A percentile compares a stretch with the other conserved stretches of the same genome.
These are phyloP conservation scores for Acanthopagrus latus DNA, from an alignment of 2,797 vertebrate genomes.

Conservation along the genomic window DNA sequence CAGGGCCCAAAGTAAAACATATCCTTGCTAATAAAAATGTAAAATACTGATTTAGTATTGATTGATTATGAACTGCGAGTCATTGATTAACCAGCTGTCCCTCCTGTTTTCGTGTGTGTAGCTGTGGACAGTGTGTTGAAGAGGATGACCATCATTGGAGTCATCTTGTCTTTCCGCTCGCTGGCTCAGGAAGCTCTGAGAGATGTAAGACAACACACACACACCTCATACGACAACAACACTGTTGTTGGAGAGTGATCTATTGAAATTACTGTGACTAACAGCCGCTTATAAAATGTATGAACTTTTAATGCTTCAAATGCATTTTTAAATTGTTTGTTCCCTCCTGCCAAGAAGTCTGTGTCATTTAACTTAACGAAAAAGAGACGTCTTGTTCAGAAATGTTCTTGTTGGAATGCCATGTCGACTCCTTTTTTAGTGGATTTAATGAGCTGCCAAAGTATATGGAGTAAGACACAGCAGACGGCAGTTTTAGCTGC, in stretches of 20 bases:
- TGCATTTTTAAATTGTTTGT: too few relatives aligned
- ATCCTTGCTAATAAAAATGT: not conserved
- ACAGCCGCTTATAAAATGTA: not conserved
- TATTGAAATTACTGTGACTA: not conserved
- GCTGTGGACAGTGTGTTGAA: slow-evolving; percentile 99
- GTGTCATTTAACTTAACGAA: not conserved
- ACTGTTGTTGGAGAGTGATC: not conserved
- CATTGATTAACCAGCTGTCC: not conserved
- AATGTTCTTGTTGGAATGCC: not conserved
- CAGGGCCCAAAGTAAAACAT: not conserved
- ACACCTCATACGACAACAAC: not conserved
- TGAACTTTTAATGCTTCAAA: too few relatives aligned
- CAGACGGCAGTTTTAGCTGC: not conserved
- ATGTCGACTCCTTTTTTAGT: too few relatives aligned
- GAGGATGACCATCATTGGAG: slow-evolving; percentile 99
- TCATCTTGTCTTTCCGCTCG: slow-evolving; percentile 98
- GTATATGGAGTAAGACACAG: not conserved
- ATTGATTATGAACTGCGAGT: not conserved
- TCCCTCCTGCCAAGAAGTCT: too few relatives aligned
- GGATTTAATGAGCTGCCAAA: too few relatives aligned
- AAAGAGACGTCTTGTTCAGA: not conserved
- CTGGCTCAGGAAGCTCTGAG: slow-evolving; percentile 97
- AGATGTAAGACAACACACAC: slow-evolving; percentile 93
- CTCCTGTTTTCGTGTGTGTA: slow-evolving; percentile 62
- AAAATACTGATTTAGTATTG: not conserved